phyloP scores from a whole-genome alignment of 2,113 vertebrate genomes.

The Bostrychus sinensis region DNA sequence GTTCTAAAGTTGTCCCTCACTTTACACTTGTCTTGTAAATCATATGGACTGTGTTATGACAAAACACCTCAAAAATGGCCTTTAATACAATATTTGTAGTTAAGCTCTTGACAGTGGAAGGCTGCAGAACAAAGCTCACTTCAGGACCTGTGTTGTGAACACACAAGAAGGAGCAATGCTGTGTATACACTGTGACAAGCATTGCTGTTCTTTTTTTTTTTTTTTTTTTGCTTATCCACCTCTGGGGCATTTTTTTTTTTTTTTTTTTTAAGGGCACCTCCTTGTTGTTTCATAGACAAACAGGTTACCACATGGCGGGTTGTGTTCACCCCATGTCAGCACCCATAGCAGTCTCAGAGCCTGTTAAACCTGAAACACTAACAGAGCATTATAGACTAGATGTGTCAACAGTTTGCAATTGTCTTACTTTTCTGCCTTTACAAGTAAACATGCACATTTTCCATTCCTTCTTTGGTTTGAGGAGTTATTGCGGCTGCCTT shows the following conservation, averaged over 20 bases:
- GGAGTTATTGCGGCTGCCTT: slow-evolving; percentile 30
- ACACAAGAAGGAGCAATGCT: slow-evolving; percentile 59
- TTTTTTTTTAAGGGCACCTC: slow-evolving; percentile 46
- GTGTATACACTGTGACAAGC: slow-evolving; percentile 67
- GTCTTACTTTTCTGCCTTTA: slow-evolving; percentile 47
- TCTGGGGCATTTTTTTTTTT: slow-evolving; percentile 68
- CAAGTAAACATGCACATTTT: slow-evolving; percentile 67
- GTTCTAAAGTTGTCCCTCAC: no score
- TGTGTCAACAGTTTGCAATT: slow-evolving; percentile 69
- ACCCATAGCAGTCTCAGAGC: slow-evolving; percentile 49
- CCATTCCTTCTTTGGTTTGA: slow-evolving; percentile 74
- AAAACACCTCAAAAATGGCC: no score
- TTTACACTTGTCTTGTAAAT: no score
- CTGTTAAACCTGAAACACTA: slow-evolving; percentile 70
- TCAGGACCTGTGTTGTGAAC: slow-evolving; percentile 64
- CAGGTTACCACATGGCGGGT: slow-evolving; percentile 48
- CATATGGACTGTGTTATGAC: no score
- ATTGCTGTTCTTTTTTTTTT: slow-evolving; percentile 29
- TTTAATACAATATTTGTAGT: no score
- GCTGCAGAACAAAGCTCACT: slow-evolving; percentile 53
- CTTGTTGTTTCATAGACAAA: slow-evolving; percentile 28
- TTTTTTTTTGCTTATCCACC: slow-evolving; percentile 57
- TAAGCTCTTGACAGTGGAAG: slow-evolving; percentile 35
- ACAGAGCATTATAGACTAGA: slow-evolving; percentile 44
- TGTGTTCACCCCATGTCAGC: background rate